A percentile compares a stretch with the other conserved stretches of the same genome.
These are phyloP conservation scores for Sebastolobus alascanus DNA, from an alignment of 2,797 vertebrate species.

Conservation along the genomic window DNA sequence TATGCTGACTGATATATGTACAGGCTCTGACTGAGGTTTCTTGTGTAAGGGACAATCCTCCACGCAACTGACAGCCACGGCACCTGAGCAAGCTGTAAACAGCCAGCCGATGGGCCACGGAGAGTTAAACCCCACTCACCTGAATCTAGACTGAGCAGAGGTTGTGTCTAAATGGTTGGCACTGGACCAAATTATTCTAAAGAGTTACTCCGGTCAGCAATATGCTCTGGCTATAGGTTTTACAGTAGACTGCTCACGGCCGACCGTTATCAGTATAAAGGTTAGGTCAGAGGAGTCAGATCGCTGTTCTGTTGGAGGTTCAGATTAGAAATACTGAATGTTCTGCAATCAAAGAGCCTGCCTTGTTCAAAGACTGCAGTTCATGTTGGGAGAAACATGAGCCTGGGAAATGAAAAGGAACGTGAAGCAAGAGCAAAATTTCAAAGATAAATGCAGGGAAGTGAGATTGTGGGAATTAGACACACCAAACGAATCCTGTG, in stretches of 20 bases:
- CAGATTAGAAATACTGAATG: constrained; percentile 42
- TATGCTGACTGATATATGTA: constrained; percentile 34
- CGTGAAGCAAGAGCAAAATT: constrained; percentile 32
- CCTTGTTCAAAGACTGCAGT: constrained; percentile 36
- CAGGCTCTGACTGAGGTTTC: constrained; percentile 12
- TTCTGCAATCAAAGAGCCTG: constrained; percentile 47
- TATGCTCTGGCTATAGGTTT: constrained; percentile 6
- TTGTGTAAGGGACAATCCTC: constrained; percentile 20
- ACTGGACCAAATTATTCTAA: constrained; percentile 27
- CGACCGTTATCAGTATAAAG: constrained; percentile 44
- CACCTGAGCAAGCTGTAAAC: constrained; percentile 24
- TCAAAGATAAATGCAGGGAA: constrained; percentile 22
- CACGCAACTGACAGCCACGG: neutral
- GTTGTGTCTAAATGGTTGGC: constrained; percentile 19
- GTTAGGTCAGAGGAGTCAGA: constrained; percentile 50
- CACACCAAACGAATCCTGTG: neutral
- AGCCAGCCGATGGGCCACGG: constrained; percentile 26
- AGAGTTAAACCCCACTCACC: constrained; percentile 38
- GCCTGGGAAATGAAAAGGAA: constrained; percentile 15
- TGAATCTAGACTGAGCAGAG: constrained; percentile 52
- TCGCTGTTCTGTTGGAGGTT: constrained; percentile 26
- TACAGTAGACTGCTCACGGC: constrained; percentile 11
- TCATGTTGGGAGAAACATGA: constrained; percentile 34
- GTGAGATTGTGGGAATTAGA: constrained; percentile 12
- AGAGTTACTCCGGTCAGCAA: constrained; percentile 5